Base-by-base conservation (phyloP, 2,113 vertebrate genomes). In the Amblyopsis rosae region DNA sequence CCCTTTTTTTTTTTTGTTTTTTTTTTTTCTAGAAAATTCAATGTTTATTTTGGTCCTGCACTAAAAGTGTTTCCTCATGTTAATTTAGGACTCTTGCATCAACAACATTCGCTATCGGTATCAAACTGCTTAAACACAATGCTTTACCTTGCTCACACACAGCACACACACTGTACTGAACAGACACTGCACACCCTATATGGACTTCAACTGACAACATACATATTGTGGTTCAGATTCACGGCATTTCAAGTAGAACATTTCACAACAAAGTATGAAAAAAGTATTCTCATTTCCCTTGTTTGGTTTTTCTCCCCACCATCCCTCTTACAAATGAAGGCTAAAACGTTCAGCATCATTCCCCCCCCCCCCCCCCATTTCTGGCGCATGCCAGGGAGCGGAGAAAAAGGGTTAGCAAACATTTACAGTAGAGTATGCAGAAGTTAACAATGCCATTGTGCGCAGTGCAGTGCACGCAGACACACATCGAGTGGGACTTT, bases 181-280 rank as follows among this genome's bases (percentile, higher is more conserved):
- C 1, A 41, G 19, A 79, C 69, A 70, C 81, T 67, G 69, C 62
- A 77, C 51, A 13, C 62, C 78, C 59, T 80, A 75, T 76, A 76
- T 76, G 70, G 75, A 71, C 76, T 78, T 78, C 9, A 73, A 75
- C 49, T 79, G 80, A 84, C 67, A 60, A 72, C 72, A 87, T 77
- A 80, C 80, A 79, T 41, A 82, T 79, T 79, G 82, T 77, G 82
- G 73, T 90, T 89, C 66, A 50, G 68, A 86, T 84, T 83, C 46
- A 68, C 69, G 65, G 82, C 75, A 84, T 91, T 82, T 95, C 90
- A 93, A 92, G 90, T 92, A 89, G 77, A 91, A 91, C 75, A 64
- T 91, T 63, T 73, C 4, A 86, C 50, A 79, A 83, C 35, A 3
- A 88, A 90, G 69, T 73, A 75, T 80, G 72, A 84, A 86, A 85